These are phyloP conservation scores for Rhinolophus sinicus DNA, from an alignment of 2,113 vertebrate genomes.

Conservation along the genomic window DNA sequence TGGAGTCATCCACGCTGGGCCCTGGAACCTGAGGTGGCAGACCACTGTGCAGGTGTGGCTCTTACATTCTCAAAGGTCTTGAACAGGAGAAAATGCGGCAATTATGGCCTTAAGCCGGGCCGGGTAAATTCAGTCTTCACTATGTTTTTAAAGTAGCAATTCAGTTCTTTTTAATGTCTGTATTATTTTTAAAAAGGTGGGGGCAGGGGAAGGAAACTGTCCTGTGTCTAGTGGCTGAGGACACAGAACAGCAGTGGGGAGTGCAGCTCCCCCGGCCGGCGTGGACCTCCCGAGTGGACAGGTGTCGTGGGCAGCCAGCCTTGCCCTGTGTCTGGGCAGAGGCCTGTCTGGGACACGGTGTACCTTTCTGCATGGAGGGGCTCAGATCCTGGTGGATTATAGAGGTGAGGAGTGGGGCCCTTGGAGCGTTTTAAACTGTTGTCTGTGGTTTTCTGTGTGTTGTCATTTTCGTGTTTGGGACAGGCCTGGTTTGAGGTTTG, in stretches of 20 bases:
- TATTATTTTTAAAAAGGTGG: neutral
- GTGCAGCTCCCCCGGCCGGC: rapidly evolving
- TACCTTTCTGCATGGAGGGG: rapidly evolving
- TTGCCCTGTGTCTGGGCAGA: too few species aligned
- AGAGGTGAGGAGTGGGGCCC: rapidly evolving
- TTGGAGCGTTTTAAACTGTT: rapidly evolving
- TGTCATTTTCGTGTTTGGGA: neutral
- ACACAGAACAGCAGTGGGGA: rapidly evolving
- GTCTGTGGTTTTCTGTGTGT: rapidly evolving
- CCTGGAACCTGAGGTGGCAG: neutral
- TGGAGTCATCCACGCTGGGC: rapidly evolving
- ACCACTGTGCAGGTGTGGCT: too few species aligned
- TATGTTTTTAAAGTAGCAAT: neutral
- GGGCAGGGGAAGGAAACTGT: neutral
- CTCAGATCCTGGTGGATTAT: rapidly evolving
- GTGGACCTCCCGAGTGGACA: rapidly evolving
- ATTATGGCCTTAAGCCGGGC: neutral
- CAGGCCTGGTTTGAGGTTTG: neutral
- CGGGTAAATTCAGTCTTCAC: neutral
- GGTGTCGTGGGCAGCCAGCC: rapidly evolving
- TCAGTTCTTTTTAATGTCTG: neutral
- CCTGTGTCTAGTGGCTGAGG: neutral
- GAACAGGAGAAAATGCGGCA: neutral
- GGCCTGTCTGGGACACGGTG: rapidly evolving
- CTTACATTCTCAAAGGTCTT: neutral